Base-by-base conservation (phyloP, 2,113 vertebrate genomes). In the Vombatus ursinus region DNA sequence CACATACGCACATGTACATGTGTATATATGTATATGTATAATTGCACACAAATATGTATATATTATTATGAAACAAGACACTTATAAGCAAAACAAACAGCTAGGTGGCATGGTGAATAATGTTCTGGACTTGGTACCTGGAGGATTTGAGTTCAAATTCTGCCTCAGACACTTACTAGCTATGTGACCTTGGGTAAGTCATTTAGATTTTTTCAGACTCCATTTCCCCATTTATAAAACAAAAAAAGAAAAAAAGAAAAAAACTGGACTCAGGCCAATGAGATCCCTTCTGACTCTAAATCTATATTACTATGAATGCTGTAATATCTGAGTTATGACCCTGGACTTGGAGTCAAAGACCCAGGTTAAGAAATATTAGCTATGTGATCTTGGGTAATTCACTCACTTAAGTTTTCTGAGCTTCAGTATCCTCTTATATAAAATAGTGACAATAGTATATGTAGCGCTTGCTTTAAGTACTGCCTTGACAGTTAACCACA, bases 111-210 rank as follows among this genome's bases (percentile, higher is more conserved):
- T 2, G 22, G 9, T 68, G 54, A 24, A 14, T 19, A 47, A 47
- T 3, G 1, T 48, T 91, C 1, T 0, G 0, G 52, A 25, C 50
- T 93, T 1, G 11, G 10, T 3, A 16, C 44, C 1, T 44, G 26
- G 19, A 24, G 44, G 28, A 24, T 1, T 9, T 1, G 11, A 19
- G 2, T 7, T 24, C 1, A 22, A 8, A 31, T 3, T 31, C 49
- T 3, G 12, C 68, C 0, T 0, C 19, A 24, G 0, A 49, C 51
- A 2, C 0, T 28, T 14, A 49, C 23, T 47, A 6, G 28, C 31
- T 5, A 77, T 24, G 14, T 12, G 44, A 0, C 9, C 37, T 1
- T 2, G 51, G 92, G 2, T 44, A 28, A 47, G 48, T 51, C 9
- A 47, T 3, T 48, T 1, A 37, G 3, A 0, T 10, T 68, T 4